Base-by-base conservation (phyloP, 1,140 invertebrate genomes). In the Drosophila subobscura region DNA sequence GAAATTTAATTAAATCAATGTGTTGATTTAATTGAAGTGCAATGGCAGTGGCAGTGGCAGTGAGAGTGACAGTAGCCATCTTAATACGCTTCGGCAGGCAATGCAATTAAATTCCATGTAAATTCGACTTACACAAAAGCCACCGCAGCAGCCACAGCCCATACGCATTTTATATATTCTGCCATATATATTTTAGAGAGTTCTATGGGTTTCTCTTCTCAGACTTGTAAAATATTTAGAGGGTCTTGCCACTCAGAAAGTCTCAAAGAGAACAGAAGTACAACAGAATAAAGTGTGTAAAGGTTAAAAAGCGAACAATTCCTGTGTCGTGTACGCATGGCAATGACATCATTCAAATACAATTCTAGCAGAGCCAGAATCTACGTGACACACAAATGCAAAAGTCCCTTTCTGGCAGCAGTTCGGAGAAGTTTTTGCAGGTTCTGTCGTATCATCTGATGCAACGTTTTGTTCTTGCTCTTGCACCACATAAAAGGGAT, bases 1-100 rank as follows among this genome's bases (percentile, higher is more conserved):
- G 55, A 81, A 86, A 81, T 81, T 78, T 81, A 86, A 86, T 86
- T 81, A 81, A 86, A 81, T 75, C 81, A 86, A 88, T 78, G 65
- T 78, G 76, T 77, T 77, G 83, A 77, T 77, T 85, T 80, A 85
- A 86, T 85, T 86, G 67, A 80, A 85, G 68, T 42, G 53, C 64
- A 45, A 40, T 63, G 41, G 49, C 33, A 12, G 33, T 37, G 10
- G 29, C 10, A 27, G 20, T 14, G 49, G 25, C 46, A 51, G 37
- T 55, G 47, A 23, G 67, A 68, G 44, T 46, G 59, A 74, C 72
- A 64, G 47, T 25, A 46, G 23, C 29, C 70, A 81, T 73, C 68
- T 65, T 63, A 53, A 22, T 57, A 45, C 46, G 46, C 52, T 33
- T 57, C 59, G 45, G 22, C 40, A 14, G 27, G 23, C 70, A 65